Evolutionary conservation across 2,113 vertebrate species (phyloP).

Genomic region (Tinamus guttatus): DNA sequence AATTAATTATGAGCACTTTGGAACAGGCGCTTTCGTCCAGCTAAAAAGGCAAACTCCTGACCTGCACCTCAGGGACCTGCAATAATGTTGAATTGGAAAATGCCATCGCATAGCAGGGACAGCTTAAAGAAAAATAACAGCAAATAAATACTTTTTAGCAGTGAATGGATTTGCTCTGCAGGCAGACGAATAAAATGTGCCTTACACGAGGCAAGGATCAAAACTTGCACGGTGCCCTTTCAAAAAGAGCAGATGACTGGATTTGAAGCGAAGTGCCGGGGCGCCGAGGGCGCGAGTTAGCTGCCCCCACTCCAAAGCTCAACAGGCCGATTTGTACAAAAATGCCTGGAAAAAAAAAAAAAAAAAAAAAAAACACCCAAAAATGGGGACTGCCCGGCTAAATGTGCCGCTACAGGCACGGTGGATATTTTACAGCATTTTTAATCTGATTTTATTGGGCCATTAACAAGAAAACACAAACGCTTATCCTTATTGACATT

Average conservation of each 20-base stretch:
- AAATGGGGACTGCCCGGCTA: background rate
- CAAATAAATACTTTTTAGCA: background rate
- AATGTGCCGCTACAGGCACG: fast-evolving
- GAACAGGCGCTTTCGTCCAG: background rate
- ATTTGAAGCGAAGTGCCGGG: background rate
- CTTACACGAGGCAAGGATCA: background rate
- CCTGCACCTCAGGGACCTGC: background rate
- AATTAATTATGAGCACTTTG: background rate
- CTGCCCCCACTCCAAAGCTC: background rate
- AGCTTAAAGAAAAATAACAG: background rate
- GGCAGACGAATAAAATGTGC: background rate
- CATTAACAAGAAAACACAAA: background rate
- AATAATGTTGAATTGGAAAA: background rate
- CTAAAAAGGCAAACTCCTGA: background rate
- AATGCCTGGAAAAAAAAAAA: background rate
- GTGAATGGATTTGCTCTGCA: background rate
- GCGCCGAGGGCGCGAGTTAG: background rate
- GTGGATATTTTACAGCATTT: background rate
- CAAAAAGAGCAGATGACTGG: background rate
- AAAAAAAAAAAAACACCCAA: background rate
- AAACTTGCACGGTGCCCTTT: background rate
- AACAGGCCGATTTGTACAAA: background rate
- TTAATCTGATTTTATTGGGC: background rate
- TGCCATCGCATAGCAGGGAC: background rate
- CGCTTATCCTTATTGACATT: background rate